Evolutionary conservation across 2,797 vertebrate genomes (phyloP).

Genomic region (Hydrophis major): DNA sequence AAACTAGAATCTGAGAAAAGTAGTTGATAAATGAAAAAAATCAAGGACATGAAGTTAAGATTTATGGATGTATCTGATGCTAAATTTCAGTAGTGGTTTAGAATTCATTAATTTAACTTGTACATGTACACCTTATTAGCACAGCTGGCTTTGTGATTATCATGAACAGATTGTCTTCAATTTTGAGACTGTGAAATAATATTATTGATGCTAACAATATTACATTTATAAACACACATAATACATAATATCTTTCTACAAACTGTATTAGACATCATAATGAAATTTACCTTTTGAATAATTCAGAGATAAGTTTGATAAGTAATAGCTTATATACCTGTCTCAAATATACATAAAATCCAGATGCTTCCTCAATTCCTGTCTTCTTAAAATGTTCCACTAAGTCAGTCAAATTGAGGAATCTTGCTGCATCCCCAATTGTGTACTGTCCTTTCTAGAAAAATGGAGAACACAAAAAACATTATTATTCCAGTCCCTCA

Average conservation of each 20-base stretch:
- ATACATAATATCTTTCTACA: neutral
- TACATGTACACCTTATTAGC: neutral
- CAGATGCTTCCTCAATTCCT: conserved; percentile 89
- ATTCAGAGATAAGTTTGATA: neutral
- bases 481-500: neutral
- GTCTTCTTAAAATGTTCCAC: conserved; percentile 88
- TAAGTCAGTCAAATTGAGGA: conserved; percentile 87
- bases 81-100: neutral
- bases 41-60: neutral
- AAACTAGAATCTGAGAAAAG: neutral
- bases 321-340: conserved; percentile 75
- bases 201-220: neutral
- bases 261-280: neutral
- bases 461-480: conserved; percentile 50
- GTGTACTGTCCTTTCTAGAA: conserved; percentile 86
- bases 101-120: neutral
- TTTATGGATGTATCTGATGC: neutral
- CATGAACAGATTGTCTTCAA: neutral
- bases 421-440: conserved; percentile 82
- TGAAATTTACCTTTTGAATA: neutral
- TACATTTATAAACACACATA: neutral
- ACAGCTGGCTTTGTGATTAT: neutral
- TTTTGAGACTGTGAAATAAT: neutral
- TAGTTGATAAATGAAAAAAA: neutral
- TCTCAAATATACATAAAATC: conserved; percentile 83